These are phyloP conservation scores for Alouatta palliata DNA, from an alignment of 2,113 vertebrate species.

Conservation along the genomic window DNA sequence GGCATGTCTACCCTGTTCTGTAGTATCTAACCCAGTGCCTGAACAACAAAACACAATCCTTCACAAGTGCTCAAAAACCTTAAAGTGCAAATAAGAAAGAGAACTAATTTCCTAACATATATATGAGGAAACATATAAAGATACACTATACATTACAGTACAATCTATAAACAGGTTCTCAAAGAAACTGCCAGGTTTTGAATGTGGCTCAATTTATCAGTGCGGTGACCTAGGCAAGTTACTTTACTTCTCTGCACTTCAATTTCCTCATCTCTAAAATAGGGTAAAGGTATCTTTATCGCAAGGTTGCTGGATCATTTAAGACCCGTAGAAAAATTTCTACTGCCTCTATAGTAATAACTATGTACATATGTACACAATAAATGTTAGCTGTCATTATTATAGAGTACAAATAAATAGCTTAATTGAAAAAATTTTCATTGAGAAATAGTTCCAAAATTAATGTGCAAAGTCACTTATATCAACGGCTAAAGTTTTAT, in stretches of 20 bases:
- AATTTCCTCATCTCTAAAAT: slow-evolving; percentile 10
- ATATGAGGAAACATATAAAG: not conserved
- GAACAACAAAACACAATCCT: not conserved
- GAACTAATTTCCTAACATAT: not conserved
- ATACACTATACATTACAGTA: not conserved
- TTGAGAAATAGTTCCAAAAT: not conserved
- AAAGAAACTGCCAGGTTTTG: not conserved
- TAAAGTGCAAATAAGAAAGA: slow-evolving; percentile 1
- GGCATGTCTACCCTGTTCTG: not conserved
- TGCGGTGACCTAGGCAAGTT: not conserved
- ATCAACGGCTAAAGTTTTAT: not conserved
- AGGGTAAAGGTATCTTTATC: not conserved
- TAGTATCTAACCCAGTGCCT: not conserved
- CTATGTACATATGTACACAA: not conserved
- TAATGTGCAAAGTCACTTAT: not conserved
- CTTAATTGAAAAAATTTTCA: not conserved
- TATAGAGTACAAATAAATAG: not conserved
- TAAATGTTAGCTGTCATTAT: not conserved
- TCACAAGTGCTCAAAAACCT: not conserved
- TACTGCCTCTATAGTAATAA: no score
- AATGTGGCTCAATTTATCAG: not conserved
- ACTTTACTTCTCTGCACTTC: not conserved
- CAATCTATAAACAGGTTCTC: not conserved
- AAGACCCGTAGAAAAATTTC: not conserved
- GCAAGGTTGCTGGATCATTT: not conserved